Base-by-base conservation (phyloP, 2,797 vertebrate genomes). In the Enteromius anoplus region DNA sequence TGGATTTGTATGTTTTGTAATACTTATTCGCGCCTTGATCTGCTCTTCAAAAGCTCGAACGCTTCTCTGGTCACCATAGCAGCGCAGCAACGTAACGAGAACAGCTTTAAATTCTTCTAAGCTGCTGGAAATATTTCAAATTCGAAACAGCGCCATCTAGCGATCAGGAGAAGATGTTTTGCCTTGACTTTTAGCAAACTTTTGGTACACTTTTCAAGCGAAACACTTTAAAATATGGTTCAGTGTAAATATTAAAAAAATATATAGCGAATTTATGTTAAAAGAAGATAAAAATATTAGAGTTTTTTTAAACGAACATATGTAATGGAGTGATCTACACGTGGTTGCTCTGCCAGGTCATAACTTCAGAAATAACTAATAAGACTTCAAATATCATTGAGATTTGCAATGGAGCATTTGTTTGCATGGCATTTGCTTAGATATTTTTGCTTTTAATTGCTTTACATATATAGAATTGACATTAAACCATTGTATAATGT, bases 31-130 rank as follows among this genome's bases (percentile, higher is more conserved):
- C 70, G 80, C 70, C 2, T 71, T n/a, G 49, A 64, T 14, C 42
- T 32, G 58, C 9, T 72, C 10, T 15, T 76, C 40, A 42, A 51
- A 12, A 11, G 8, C 42, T 75, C 29, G 15, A 32, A 69, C 23
- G 81, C 81, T 69, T 78, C 73, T 70, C 14, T 1, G 19, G 66
- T 78, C 81, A 10, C 73, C 66, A 83, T 83, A 68, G 81, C 65
- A 83, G 75, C 81, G 51, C 40, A 5, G 47, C 3, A 2, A 37
- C 64, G 51, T 60, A 51, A 78, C 53, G 40, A 71, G 71, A 66
- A 23, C 3, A 11, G 68, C 9, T 23, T 62, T 5, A 37, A 23
- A 62, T 9, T 34, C 32, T 40, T 29, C 26, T 64, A 15, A 26
- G 5, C 62, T 5, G 11, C 2, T 32, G 10, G 40, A 19, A 14